phyloP scores from a whole-genome alignment of 2,113 vertebrate species.

The Neodon shergylaensis region DNA sequence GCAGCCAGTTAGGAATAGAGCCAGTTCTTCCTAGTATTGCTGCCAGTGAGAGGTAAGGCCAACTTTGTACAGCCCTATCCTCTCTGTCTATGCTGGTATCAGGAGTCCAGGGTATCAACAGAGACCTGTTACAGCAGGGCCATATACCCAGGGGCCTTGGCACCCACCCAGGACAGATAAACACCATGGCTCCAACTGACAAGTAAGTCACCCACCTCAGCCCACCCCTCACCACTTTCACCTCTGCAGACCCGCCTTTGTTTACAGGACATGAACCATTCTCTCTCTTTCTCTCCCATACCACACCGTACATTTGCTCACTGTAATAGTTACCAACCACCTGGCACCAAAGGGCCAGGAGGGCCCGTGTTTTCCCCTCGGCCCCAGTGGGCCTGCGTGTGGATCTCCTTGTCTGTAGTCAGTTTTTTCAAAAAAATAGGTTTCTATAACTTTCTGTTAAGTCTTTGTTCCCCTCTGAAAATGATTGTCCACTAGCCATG shows the following conservation, averaged over 20 bases:
- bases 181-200: not conserved
- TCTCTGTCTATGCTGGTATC: not conserved
- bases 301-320: not conserved
- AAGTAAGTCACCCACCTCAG: not conserved
- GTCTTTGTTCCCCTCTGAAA: conserved; percentile 7
- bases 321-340: not conserved
- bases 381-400: rapidly evolving
- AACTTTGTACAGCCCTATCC: not conserved
- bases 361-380: not conserved
- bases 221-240: not conserved
- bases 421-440: not conserved
- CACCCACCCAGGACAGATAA: not conserved
- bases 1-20: not conserved
- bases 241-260: not conserved
- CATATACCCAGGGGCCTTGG: not conserved
- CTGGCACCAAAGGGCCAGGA: not conserved
- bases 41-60: not conserved
- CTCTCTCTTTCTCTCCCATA: not conserved
- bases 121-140: not conserved
- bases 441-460: not conserved
- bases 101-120: not conserved
- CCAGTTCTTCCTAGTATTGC: not conserved
- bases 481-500: not conserved
- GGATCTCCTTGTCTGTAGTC: not conserved
- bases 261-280: not conserved